These are phyloP conservation scores for Siniperca obscura DNA, from an alignment of 2,797 vertebrate genomes.

Conservation along the genomic window DNA sequence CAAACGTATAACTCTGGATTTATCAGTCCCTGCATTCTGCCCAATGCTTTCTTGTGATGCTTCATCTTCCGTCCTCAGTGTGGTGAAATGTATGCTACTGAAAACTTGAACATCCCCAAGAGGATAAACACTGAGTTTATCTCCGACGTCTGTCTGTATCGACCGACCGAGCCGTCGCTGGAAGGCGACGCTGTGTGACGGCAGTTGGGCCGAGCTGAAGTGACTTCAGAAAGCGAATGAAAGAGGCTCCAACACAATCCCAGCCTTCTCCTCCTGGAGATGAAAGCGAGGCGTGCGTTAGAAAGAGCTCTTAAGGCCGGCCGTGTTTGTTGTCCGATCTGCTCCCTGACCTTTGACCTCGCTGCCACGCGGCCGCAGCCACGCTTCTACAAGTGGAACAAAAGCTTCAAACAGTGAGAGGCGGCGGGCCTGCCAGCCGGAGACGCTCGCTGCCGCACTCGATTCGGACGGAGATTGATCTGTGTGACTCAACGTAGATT, in stretches of 20 bases:
- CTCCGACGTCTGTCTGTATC: not conserved
- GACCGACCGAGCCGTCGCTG: not conserved
- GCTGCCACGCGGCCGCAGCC: not conserved
- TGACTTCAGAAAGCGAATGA: slow-evolving; percentile 15
- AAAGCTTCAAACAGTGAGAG: slow-evolving; percentile 36
- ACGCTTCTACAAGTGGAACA: slow-evolving; percentile 10
- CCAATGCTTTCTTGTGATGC: not conserved
- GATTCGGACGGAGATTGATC: not conserved
- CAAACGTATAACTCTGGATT: no score
- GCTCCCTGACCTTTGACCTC: slow-evolving; percentile 29
- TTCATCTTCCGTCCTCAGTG: not conserved
- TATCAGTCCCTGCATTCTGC: not conserved
- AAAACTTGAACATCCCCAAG: not conserved
- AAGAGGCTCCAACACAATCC: not conserved
- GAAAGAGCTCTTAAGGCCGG: not conserved
- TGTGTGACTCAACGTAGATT: not conserved
- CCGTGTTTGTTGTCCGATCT: slow-evolving; percentile 22
- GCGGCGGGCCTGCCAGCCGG: not conserved
- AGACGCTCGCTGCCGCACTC: not conserved
- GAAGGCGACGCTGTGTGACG: not conserved
- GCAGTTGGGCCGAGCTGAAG: not conserved
- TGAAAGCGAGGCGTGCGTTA: slow-evolving; percentile 37
- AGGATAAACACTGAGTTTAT: not conserved
- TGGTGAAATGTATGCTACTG: not conserved
- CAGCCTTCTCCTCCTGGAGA: slow-evolving; percentile 19